Conservation (phyloP, 2,797 vertebrate genomes). For the Chiloscyllium punctatum region DNA sequence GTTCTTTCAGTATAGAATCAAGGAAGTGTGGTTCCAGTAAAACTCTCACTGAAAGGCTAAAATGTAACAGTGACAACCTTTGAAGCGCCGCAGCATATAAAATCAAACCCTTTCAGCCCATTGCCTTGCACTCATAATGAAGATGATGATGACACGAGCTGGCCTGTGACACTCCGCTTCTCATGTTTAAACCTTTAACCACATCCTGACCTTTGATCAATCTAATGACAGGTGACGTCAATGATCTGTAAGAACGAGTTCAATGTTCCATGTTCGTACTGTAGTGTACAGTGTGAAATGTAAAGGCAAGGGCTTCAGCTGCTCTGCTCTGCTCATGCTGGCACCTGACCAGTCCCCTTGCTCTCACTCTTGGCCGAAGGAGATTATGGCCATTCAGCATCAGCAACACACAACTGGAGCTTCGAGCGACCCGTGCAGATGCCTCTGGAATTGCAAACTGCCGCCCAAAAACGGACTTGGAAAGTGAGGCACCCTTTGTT, state of each 20-base stretch:
- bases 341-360: not conserved
- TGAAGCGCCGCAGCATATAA: not conserved
- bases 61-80: not conserved
- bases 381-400: not conserved
- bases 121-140: not conserved
- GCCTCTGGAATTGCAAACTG: not conserved
- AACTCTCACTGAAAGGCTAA: not conserved
- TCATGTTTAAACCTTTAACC: not conserved
- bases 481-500: not conserved
- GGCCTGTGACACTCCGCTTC: not conserved
- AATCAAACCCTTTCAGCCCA: not conserved
- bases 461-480: not conserved
- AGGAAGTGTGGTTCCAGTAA: not conserved
- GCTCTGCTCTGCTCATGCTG: too few relatives aligned
- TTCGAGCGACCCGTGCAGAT: not conserved
- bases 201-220: constrained; percentile 28
- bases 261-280: not conserved
- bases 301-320: not conserved
- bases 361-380: not conserved
- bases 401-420: not conserved
- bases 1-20: not conserved
- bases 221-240: constrained; percentile 11
- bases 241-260: not conserved
- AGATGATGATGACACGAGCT: not conserved
- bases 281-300: too few relatives aligned